Percentiles rank a stretch among this genome's conserved stretches.
Evolutionary conservation across 2,113 vertebrate species (phyloP).

Genomic region (Hypomesus transpacificus): DNA sequence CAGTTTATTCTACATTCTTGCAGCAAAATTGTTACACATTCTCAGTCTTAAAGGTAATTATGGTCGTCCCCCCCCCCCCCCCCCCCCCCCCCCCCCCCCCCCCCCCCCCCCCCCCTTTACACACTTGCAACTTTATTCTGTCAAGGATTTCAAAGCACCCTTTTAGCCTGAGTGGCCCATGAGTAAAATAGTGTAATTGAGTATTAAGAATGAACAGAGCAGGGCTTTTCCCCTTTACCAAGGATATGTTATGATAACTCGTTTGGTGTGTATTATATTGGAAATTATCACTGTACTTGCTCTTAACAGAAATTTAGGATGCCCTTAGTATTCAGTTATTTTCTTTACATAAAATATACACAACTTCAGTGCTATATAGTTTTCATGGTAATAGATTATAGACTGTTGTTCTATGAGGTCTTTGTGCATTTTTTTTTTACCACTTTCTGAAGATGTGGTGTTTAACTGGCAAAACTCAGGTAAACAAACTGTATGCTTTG

Average conservation of each 20-base stretch:
- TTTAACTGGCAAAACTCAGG: constrained; percentile 61
- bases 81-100: too few relatives aligned
- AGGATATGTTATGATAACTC: constrained; percentile 6
- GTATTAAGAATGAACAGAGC: too few relatives aligned
- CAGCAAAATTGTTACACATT: too few relatives aligned
- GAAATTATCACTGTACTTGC: constrained; percentile 10
- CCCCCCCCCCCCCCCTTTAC: too few relatives aligned
- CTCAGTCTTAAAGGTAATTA: too few relatives aligned
- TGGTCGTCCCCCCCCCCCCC: too few relatives aligned
- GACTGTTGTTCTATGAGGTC: constrained; percentile 42
- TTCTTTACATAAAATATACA: constrained; percentile 44
- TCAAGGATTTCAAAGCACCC: too few relatives aligned
- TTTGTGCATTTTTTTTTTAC: constrained; percentile 49
- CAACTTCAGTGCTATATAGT: constrained; percentile 30
- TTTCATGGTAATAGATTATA: constrained; percentile 30
- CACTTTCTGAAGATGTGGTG: constrained; percentile 53
- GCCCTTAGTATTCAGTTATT: constrained; percentile 6
- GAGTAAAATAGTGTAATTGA: too few relatives aligned
- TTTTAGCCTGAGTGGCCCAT: too few relatives aligned
- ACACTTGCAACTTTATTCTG: too few relatives aligned
- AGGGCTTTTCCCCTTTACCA: constrained; percentile 10
- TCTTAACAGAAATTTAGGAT: constrained; percentile 13
- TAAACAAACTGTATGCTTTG: constrained; percentile 51
- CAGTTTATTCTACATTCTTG: too few relatives aligned
- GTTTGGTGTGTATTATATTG: constrained; percentile 19